Conservation (phyloP, 2,113 vertebrate genomes). For the Pseudorhombus dupliciocellatus region DNA sequence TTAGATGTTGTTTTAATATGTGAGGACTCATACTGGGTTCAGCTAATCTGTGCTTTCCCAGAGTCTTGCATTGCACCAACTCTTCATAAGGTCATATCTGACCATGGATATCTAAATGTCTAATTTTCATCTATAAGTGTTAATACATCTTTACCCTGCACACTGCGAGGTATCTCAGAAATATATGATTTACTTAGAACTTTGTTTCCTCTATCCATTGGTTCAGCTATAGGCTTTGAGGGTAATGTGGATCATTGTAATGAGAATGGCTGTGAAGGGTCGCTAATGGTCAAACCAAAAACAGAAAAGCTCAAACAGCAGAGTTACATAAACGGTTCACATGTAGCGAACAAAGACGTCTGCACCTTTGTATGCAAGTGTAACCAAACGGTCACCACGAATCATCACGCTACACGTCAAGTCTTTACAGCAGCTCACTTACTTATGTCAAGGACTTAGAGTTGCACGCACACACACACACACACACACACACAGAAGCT, state of each 20-base stretch:
- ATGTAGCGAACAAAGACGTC: slow-evolving; percentile 24
- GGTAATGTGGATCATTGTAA: slow-evolving; percentile 16
- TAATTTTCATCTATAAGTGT: slow-evolving; percentile 29
- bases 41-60: slow-evolving; percentile 21
- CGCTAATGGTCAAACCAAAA: slow-evolving; percentile 14
- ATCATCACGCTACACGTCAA: slow-evolving; percentile 26
- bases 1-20: slow-evolving; percentile 18
- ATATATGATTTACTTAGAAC: slow-evolving; percentile 18
- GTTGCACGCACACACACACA: slow-evolving; percentile 50
- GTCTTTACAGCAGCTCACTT: slow-evolving; percentile 37
- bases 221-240: not conserved
- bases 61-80: slow-evolving; percentile 64
- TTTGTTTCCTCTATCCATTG: slow-evolving; percentile 11
- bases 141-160: slow-evolving; percentile 13
- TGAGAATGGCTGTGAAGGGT: slow-evolving; percentile 31
- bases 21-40: slow-evolving; percentile 39
- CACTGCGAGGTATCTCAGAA: slow-evolving; percentile 30
- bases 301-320: slow-evolving; percentile 12
- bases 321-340: slow-evolving; percentile 37
- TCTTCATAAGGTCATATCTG: slow-evolving; percentile 18
- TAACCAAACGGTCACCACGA: slow-evolving; percentile 31
- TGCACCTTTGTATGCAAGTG: slow-evolving; percentile 32
- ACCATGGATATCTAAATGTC: slow-evolving; percentile 10
- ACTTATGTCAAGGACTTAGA: slow-evolving; percentile 29
- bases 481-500: slow-evolving; percentile 58